Evolutionary conservation across 2,797 vertebrate genomes (phyloP).

Genomic region (Sus cebifrons): DNA sequence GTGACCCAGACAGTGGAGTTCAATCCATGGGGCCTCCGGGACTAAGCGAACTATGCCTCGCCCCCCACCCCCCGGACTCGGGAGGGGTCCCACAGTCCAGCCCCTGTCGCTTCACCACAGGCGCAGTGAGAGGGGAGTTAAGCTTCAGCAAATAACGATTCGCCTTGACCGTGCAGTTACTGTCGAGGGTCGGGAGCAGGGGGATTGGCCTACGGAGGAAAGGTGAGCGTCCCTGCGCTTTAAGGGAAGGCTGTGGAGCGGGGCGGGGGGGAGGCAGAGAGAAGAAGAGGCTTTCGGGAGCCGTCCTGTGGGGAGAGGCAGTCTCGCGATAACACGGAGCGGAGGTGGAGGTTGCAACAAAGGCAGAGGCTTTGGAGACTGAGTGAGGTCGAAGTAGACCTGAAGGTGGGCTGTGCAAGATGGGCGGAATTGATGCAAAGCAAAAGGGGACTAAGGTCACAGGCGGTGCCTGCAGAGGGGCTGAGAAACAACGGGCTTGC

Average conservation of each 20-base stretch:
- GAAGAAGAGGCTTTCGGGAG: background rate
- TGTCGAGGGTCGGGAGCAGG: background rate
- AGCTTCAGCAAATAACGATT: slow-evolving; percentile 11
- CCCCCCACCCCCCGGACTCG: background rate
- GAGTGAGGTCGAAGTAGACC: background rate
- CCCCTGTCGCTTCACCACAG: slow-evolving; percentile 5
- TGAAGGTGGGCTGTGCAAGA: background rate
- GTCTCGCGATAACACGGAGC: background rate
- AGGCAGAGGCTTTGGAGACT: background rate
- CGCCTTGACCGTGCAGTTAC: background rate
- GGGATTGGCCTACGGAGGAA: background rate
- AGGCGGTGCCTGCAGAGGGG: background rate
- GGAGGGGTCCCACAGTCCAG: slow-evolving; percentile 35
- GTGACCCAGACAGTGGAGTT: background rate
- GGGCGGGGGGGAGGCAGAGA: background rate
- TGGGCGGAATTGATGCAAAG: background rate
- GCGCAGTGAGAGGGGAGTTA: background rate
- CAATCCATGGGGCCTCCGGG: background rate
- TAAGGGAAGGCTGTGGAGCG: background rate
- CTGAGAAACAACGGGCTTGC: background rate
- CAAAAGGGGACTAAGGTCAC: background rate
- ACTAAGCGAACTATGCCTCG: slow-evolving; percentile 32
- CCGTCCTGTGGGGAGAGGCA: background rate
- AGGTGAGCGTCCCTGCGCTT: background rate
- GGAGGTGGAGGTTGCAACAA: background rate